Evolutionary conservation across 2,113 vertebrate species (phyloP), one percentile per base, ranked within the genome.

Genomic region (Hirundichthys speculiger): DNA sequence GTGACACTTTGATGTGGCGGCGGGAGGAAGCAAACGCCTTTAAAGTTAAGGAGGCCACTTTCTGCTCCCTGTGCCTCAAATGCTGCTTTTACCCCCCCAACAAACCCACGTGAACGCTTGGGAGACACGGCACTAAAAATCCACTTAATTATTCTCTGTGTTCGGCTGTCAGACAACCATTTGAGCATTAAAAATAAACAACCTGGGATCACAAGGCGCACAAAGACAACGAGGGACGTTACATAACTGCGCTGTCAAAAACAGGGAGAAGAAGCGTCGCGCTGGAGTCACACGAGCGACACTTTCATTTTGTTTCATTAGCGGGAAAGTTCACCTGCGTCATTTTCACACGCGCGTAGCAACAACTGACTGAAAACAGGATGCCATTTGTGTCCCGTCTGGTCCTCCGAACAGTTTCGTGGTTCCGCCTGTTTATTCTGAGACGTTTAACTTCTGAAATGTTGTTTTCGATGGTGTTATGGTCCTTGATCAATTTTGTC

Each of bases 161-260:
- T 80, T 82, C 76, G 39, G 49, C 64, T 69, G 78, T 79, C 79
- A 82, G 75, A 72, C 66, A 67, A 79, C 78, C 21, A 20, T 77
- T 65, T 70, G 75, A 75, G 68, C 70, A 74, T 80, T 71, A 84
- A 80, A 73, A 80, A 66, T 75, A 74, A 86, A 78, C 70, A 77
- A 48, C 41, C 25, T 53, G 20, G 38, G 46, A 66, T 63, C 79
- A 74, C 73, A 73, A 71, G 75, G 77, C 77, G 38, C 10, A 27
- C 64, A 61, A 59, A 59, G 55, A 64, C 53, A 10, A 39, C 43
- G 45, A 39, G 49, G 63, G 27, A 65, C 43, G 60, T 22, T 59
- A 43, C 14, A 22, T 55, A 67, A 70, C 43, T 24, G 40, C 14
- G 3, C 27, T 22, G 51, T 71, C 57, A 56, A 54, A 68, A 43